Evolutionary conservation across 2,888 invertebrate genomes (phyloP).

Genomic region (Archips xylosteana): DNA sequence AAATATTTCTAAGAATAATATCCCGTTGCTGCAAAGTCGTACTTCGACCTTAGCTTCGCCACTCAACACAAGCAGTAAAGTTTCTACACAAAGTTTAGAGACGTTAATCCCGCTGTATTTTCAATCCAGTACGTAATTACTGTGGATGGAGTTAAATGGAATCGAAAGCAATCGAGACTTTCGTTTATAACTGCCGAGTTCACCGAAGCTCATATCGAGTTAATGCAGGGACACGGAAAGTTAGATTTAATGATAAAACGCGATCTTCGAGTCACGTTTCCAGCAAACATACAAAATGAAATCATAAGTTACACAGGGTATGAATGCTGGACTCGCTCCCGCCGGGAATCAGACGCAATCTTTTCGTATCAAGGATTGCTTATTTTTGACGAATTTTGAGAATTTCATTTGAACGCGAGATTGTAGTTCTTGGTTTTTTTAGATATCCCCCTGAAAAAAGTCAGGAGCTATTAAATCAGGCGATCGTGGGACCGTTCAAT

Average conservation of each 20-base stretch:
- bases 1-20: neutral
- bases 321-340: neutral
- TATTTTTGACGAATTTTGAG: neutral
- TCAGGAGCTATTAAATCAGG: too few species aligned
- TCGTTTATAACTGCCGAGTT: conserved; percentile 22
- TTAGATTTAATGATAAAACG: conserved; percentile 14
- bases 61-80: neutral
- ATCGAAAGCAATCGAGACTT: conserved; percentile 32
- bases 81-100: neutral
- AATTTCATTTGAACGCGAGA: conserved; percentile 4
- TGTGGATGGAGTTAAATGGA: conserved; percentile 14
- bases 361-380: conserved; percentile 1
- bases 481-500: too few species aligned
- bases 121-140: conserved; percentile 26
- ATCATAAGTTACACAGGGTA: conserved; percentile 2
- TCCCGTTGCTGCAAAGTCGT: neutral
- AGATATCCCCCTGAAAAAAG: too few species aligned
- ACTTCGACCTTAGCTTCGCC: neutral
- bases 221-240: conserved; percentile 20
- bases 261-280: conserved; percentile 13
- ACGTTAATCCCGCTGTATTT: conserved; percentile 19
- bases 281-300: conserved; percentile 13
- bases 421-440: too few species aligned
- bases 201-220: conserved; percentile 5
- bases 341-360: neutral